A percentile compares a stretch with the other conserved stretches of the same genome.
These are phyloP conservation scores for Fragum whitleyi DNA, from an alignment of 2,888 invertebrate species.

Conservation along the genomic window DNA sequence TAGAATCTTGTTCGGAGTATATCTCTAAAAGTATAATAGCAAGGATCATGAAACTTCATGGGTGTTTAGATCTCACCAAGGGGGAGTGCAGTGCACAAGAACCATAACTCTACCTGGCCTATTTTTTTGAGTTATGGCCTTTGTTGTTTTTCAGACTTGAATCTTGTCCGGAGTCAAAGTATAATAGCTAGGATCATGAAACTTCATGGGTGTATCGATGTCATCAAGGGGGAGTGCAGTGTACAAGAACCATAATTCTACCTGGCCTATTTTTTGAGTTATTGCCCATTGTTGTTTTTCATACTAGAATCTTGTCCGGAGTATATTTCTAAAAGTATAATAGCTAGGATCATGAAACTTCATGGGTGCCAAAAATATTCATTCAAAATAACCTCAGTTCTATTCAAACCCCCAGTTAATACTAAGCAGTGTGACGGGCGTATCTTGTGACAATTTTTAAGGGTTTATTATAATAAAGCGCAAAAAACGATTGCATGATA, in stretches of 20 bases:
- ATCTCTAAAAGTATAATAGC: not conserved
- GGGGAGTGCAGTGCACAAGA: not conserved
- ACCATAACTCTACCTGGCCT: slow-evolving; percentile 1
- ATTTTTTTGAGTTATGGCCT: not conserved
- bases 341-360: not conserved
- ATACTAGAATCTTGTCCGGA: not conserved
- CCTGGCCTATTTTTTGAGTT: slow-evolving; percentile 2
- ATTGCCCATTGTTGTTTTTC: not conserved
- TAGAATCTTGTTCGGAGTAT: slow-evolving; percentile 1
- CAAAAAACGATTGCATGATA: too few species aligned
- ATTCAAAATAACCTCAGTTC: too few species aligned
- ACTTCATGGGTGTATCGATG: not conserved
- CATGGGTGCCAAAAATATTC: too few species aligned
- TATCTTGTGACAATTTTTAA: too few species aligned
- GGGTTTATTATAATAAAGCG: too few species aligned
- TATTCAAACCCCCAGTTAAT: too few species aligned
- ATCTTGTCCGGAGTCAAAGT: not conserved
- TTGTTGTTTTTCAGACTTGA: not conserved
- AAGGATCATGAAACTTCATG: not conserved
- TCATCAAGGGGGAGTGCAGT: not conserved
- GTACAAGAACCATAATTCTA: not conserved
- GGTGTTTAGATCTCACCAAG: not conserved
- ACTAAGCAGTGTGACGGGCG: too few species aligned
- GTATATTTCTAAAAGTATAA: not conserved
- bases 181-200: slow-evolving; percentile 1